Evolutionary conservation across 2,113 vertebrate genomes (phyloP).

Genomic region (Charina bottae): DNA sequence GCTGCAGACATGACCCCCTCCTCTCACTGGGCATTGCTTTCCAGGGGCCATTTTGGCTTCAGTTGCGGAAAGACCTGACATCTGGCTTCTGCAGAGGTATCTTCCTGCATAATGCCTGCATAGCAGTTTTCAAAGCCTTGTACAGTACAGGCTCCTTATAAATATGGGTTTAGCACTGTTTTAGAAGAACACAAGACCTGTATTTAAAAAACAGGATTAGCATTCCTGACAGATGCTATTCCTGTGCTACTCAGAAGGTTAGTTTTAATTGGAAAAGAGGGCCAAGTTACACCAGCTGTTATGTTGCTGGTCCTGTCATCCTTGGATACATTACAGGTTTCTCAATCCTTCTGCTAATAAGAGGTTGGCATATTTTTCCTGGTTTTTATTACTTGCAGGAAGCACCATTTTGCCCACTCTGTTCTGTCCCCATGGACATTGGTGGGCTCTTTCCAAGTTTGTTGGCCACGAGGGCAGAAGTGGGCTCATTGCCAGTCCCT

Average conservation of each 20-base stretch:
- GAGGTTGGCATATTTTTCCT: not conserved
- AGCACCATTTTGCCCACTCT: not conserved
- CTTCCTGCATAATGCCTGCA: not conserved
- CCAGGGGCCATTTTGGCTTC: not conserved
- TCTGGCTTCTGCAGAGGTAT: not conserved
- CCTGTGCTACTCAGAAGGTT: not conserved
- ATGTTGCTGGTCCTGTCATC: not conserved
- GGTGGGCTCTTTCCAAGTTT: not conserved
- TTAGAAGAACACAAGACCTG: not conserved
- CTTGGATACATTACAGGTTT: not conserved
- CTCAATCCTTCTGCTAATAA: not conserved
- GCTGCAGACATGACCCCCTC: not conserved
- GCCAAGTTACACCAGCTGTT: not conserved
- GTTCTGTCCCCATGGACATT: not conserved
- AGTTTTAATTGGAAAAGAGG: not conserved
- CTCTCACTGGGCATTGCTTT: not conserved
- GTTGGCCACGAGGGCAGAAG: not conserved
- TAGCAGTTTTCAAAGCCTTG: not conserved
- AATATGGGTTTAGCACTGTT: not conserved
- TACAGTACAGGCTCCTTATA: not conserved
- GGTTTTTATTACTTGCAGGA: not conserved
- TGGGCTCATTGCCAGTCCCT: not conserved
- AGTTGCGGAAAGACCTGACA: not conserved
- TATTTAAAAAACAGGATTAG: not conserved
- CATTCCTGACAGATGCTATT: not conserved